phyloP scores from a whole-genome alignment of 1,140 invertebrate genomes.

The Lasioglossum baleicum region DNA sequence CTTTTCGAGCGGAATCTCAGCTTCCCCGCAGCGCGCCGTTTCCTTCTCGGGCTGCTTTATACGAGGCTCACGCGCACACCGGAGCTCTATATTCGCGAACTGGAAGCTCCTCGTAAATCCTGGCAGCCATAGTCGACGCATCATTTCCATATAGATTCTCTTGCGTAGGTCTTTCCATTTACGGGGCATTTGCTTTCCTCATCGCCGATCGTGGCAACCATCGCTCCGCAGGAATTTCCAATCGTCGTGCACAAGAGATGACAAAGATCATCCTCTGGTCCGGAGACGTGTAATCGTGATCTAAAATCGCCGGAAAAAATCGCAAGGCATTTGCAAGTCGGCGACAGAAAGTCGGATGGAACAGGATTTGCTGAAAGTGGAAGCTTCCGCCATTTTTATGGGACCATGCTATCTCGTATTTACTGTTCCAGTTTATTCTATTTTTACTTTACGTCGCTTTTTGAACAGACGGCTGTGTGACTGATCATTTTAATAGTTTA shows the following conservation, averaged over 20 bases:
- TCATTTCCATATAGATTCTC: slow-evolving; percentile 67
- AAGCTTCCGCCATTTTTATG: too few relatives aligned
- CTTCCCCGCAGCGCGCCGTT: neutral
- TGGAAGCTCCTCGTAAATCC: slow-evolving; percentile 57
- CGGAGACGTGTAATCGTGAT: too few relatives aligned
- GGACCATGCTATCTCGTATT: too few relatives aligned
- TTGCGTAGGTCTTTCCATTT: slow-evolving; percentile 20
- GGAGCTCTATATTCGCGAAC: slow-evolving; percentile 18
- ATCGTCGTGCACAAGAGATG: neutral
- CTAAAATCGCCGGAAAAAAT: too few relatives aligned
- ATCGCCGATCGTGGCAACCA: slow-evolving; percentile 25
- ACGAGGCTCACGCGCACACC: slow-evolving; percentile 21
- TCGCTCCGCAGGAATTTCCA: neutral
- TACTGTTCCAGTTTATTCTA: too few relatives aligned
- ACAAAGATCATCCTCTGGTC: neutral
- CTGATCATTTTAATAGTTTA: too few relatives aligned
- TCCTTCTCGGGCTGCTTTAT: slow-evolving; percentile 41
- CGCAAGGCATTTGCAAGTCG: too few relatives aligned
- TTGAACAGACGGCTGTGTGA: too few relatives aligned
- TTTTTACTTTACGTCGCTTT: too few relatives aligned
- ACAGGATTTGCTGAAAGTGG: too few relatives aligned
- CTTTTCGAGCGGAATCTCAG: neutral
- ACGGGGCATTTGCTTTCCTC: slow-evolving; percentile 32
- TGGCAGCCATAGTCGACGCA: slow-evolving; percentile 40
- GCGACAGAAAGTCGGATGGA: too few relatives aligned